Evolutionary conservation across 2,113 vertebrate genomes (phyloP).

Genomic region (Podilymbus podiceps): DNA sequence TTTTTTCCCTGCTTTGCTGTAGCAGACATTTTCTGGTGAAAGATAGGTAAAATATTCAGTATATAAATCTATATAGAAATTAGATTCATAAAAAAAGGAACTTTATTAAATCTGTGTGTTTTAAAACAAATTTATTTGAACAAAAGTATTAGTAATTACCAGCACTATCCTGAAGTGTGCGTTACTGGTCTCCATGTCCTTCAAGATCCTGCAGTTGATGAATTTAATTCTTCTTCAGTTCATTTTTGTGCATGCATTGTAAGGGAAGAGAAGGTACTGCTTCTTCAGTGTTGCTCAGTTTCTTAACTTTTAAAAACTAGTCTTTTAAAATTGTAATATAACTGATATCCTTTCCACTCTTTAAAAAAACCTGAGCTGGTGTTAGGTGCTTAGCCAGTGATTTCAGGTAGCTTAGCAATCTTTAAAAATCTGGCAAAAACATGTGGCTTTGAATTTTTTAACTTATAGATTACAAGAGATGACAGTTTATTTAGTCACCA

Average conservation of each 20-base stretch:
- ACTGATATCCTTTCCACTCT: neutral
- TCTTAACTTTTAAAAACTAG: neutral
- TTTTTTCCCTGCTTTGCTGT: neutral
- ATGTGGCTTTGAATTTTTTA: neutral
- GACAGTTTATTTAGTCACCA: neutral
- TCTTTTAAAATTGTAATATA: neutral
- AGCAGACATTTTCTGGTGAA: neutral
- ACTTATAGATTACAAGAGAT: neutral
- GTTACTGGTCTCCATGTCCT: neutral
- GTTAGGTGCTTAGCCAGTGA: neutral
- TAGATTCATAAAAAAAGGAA: neutral
- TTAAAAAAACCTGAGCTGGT: neutral
- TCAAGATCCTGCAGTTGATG: neutral
- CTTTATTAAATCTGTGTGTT: neutral
- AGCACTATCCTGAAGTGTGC: neutral
- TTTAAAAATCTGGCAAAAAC: neutral
- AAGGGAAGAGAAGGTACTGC: neutral
- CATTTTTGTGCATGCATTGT: neutral
- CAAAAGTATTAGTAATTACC: neutral
- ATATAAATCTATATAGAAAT: neutral
- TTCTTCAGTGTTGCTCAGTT: neutral
- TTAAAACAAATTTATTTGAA: neutral
- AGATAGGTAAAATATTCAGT: neutral
- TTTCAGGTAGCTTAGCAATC: neutral
- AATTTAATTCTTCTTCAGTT: neutral